Evolutionary conservation across 2,888 invertebrate genomes (phyloP).

Genomic region (Leucophora obtusa): DNA sequence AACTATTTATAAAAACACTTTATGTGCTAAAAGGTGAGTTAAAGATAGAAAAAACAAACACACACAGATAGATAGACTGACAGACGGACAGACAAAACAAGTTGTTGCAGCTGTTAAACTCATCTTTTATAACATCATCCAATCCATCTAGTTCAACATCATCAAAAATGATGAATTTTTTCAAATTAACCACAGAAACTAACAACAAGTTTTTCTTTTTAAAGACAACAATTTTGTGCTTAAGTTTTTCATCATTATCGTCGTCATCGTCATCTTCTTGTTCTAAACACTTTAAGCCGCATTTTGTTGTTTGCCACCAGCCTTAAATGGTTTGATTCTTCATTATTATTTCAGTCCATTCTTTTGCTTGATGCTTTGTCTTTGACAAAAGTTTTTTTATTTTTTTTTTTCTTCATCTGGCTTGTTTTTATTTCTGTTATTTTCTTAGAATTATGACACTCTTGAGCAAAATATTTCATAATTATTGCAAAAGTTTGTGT

Average conservation of each 20-base stretch:
- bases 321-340: neutral
- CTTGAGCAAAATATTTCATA: constrained; percentile 6
- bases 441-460: constrained; percentile 7
- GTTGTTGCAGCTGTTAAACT: constrained; percentile 11
- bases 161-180: neutral
- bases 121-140: neutral
- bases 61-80: too few relatives aligned
- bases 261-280: neutral
- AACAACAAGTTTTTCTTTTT: constrained; percentile 31
- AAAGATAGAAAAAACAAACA: neutral
- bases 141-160: neutral
- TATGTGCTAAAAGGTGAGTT: constrained; percentile 35
- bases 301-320: neutral
- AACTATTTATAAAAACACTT: constrained; percentile 3
- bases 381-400: constrained; percentile 12
- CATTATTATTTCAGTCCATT: neutral
- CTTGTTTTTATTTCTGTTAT: neutral
- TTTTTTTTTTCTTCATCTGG: too few relatives aligned
- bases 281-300: constrained; percentile 9
- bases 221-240: neutral
- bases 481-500: constrained; percentile 1
- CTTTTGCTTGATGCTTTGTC: neutral
- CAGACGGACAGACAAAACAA: neutral
- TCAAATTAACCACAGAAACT: constrained; percentile 20
- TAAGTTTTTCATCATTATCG: neutral